Conservation (phyloP, 2,888 invertebrate species). For the Polydrusus cervinus region DNA sequence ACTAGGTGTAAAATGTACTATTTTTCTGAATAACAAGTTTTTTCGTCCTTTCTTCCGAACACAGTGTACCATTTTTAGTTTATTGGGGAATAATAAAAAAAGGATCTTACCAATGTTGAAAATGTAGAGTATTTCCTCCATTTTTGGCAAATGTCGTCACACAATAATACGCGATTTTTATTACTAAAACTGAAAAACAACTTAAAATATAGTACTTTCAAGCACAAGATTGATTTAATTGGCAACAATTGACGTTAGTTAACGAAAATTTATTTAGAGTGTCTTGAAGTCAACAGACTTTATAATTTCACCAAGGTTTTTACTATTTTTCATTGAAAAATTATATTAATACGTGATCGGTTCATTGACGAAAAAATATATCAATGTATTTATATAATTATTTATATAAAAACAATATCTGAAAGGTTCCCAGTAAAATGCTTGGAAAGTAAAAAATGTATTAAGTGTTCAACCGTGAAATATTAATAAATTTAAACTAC, state of each 20-base stretch:
- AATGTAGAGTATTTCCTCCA: constrained; percentile 52
- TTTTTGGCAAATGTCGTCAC: constrained; percentile 29
- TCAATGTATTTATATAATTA: background rate
- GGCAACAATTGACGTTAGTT: constrained; percentile 45
- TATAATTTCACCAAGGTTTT: background rate
- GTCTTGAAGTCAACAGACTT: constrained; percentile 15
- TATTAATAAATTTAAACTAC: no score
- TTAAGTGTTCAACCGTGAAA: background rate
- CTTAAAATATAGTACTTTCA: constrained; percentile 37
- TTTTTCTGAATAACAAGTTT: no score
- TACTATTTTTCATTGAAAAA: background rate
- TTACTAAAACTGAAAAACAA: constrained; percentile 16
- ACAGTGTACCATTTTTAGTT: background rate
- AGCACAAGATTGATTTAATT: constrained; percentile 19
- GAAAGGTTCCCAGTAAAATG: background rate
- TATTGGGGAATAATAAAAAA: no score
- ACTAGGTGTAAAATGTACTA: no score
- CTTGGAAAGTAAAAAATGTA: background rate
- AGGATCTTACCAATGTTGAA: constrained; percentile 51
- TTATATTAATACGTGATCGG: background rate
- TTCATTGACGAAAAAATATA: background rate
- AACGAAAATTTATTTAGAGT: constrained; percentile 14
- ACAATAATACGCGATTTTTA: background rate
- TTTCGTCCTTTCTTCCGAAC: no score
- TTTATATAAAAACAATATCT: background rate